Evolutionary conservation across 2,113 vertebrate genomes (phyloP).

Genomic region (Barnardius zonarius): DNA sequence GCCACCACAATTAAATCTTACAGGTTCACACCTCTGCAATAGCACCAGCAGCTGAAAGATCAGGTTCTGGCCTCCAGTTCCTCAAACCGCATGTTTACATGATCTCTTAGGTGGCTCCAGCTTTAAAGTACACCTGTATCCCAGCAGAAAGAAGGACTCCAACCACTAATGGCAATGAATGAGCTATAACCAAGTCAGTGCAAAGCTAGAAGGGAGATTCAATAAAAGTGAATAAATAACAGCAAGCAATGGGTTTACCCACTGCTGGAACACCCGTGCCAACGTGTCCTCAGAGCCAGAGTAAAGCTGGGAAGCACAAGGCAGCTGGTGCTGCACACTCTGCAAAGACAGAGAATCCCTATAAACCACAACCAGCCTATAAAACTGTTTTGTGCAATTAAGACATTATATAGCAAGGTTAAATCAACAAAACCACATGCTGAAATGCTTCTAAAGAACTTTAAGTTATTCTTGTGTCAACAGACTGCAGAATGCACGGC

Average conservation of each 20-base stretch:
- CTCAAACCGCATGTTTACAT: neutral
- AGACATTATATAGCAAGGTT: neutral
- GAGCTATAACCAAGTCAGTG: neutral
- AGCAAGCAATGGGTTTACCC: neutral
- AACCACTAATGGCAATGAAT: neutral
- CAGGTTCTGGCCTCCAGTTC: neutral
- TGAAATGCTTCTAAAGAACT: neutral
- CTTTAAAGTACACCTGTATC: neutral
- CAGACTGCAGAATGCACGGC: neutral
- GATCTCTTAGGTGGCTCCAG: neutral
- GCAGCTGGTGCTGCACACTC: neutral
- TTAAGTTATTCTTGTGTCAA: neutral
- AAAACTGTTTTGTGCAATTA: neutral
- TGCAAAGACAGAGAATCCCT: neutral
- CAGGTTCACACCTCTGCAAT: neutral
- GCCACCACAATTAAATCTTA: neutral
- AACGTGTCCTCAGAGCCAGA: rapidly evolving
- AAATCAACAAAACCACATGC: neutral
- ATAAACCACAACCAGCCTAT: neutral
- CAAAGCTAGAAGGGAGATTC: neutral
- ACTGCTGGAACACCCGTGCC: neutral
- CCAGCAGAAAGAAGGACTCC: neutral
- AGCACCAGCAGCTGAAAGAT: neutral
- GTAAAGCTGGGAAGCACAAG: neutral
- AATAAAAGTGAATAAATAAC: neutral